These are phyloP conservation scores for Epizoanthus rinbou DNA, from an alignment of 92 coral and sea anemone genomes.

Conservation along the genomic window DNA sequence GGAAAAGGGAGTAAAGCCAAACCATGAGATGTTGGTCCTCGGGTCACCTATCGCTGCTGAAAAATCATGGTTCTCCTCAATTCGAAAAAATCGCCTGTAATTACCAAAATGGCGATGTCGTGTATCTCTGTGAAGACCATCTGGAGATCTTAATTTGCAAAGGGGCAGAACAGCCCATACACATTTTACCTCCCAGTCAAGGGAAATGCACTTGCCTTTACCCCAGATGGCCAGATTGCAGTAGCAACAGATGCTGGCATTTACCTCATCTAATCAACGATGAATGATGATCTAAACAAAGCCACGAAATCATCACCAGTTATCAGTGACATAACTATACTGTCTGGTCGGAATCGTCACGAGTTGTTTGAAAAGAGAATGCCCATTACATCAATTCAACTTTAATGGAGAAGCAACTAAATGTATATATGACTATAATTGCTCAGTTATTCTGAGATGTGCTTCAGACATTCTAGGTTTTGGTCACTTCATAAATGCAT, in stretches of 20 bases:
- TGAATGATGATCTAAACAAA: no score
- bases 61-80: not conserved
- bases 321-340: no score
- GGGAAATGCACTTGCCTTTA: not conserved
- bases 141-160: no score
- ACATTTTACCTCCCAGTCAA: not conserved
- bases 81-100: not conserved
- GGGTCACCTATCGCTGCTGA: not conserved
- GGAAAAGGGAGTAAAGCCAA: not conserved
- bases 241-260: conserved; percentile 6
- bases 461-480: no score
- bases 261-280: not conserved
- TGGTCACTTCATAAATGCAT: no score
- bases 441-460: no score
- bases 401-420: no score
- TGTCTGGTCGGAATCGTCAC: no score
- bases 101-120: conserved; percentile 6
- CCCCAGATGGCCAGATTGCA: conserved; percentile 4
- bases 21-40: not conserved
- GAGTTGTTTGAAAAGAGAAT: no score
- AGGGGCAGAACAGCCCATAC: not conserved
- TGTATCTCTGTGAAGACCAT: not conserved
- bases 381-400: no score
- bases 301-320: no score
- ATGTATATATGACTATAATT: no score